Base-by-base conservation (phyloP, 1,140 invertebrate genomes). In the Lasaia peninsularis region DNA sequence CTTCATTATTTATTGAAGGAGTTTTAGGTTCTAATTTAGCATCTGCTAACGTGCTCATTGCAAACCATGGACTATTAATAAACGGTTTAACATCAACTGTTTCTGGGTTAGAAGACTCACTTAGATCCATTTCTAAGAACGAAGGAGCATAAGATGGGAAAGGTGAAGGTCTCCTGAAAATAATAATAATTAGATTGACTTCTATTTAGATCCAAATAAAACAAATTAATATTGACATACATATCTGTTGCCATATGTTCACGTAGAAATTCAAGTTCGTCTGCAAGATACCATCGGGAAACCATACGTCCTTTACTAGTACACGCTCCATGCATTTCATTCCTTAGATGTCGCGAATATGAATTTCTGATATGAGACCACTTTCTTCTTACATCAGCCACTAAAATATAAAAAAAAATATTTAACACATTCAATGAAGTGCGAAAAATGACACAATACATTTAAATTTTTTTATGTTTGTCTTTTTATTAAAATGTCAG, bases 351-450 rank as follows among this genome's bases (percentile, higher is more conserved):
- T 0, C 85, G 73, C 56, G 85, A 88, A 73, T 88, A 88, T 58
- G 85, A 88, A 75, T 88, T 88, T 62, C 85, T 77, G 59, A 88
- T 79, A 73, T 88, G 85, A 4, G 85, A 88, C 85, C 85, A 88
- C 65, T 88, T 88, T 51, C 85, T 65, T 1, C 83, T 73, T 14
- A 84, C 85, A 52, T 88, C 82, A 24, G 78, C 70, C 49, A 88
- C 85, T 88, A 62, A n/a, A 54, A 52, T 34, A 53, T 8, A 34
- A 16, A 28, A 49, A 50, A 3, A 32, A 48, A 58, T 37, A 50
- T 50, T 20, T 50, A n/a, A n/a, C n/a, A n/a, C n/a, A n/a, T n/a
- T n/a, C n/a, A n/a, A n/a, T n/a, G n/a, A n/a, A n/a, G n/a, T n/a
- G n/a, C n/a, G 16, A 24, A 24, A 24, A 20, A 21, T 50, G n/a